Conservation (phyloP, 2,113 vertebrate genomes). For the Sander lucioperca region DNA sequence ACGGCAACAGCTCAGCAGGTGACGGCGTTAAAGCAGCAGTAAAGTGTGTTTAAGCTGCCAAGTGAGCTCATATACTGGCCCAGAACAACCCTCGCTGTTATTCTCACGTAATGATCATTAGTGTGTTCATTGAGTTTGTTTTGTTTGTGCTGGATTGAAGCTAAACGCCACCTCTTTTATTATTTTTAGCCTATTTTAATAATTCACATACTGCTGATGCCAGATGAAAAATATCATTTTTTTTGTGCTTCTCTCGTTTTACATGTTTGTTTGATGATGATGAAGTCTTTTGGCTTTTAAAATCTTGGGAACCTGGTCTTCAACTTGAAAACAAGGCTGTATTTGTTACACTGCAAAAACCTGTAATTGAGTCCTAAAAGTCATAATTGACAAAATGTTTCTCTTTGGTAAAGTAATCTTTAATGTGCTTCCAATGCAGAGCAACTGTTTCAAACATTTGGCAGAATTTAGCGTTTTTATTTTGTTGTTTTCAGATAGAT, state of each 20-base stretch:
- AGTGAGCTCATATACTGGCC: conserved; percentile 54
- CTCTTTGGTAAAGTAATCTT: neutral
- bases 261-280: conserved; percentile 13
- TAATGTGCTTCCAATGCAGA: conserved; percentile 1
- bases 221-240: conserved; percentile 11
- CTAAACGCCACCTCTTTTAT: conserved; percentile 30
- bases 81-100: conserved; percentile 24
- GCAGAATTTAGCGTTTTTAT: neutral
- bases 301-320: neutral
- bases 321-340: too few relatives aligned
- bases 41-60: conserved; percentile 55
- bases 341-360: too few relatives aligned
- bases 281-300: neutral
- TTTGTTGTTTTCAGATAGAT: neutral
- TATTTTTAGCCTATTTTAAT: conserved; percentile 12
- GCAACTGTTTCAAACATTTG: neutral
- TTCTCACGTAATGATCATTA: conserved; percentile 51
- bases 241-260: neutral
- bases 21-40: conserved; percentile 43
- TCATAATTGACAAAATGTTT: neutral
- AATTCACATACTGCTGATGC: conserved; percentile 34
- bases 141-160: conserved; percentile 39
- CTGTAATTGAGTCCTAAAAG: neutral
- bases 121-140: conserved; percentile 44
- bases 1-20: conserved; percentile 74